Conservation (phyloP, 2,888 invertebrate species). For the Leucophenga montana region DNA sequence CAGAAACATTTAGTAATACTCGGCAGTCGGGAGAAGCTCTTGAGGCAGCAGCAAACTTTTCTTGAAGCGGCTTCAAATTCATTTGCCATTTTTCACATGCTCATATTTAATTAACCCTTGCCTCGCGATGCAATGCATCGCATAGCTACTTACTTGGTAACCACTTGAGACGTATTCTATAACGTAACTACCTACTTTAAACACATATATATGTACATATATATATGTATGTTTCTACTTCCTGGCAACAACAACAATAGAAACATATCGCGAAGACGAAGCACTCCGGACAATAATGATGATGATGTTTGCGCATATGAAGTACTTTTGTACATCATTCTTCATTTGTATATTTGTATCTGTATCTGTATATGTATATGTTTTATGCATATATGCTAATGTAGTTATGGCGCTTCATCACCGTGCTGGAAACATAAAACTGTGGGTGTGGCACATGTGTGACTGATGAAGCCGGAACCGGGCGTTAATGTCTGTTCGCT, state of each 20-base stretch:
- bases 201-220: no score
- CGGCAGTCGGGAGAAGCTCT: background rate
- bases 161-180: conserved; percentile 59
- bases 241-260: background rate
- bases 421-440: background rate
- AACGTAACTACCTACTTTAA: no score
- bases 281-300: no score
- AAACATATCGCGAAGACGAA: no score
- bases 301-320: background rate
- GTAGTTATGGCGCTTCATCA: background rate
- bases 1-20: conserved; percentile 21
- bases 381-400: conserved; percentile 43
- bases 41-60: background rate
- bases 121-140: conserved; percentile 21
- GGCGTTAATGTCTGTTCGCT: conserved; percentile 40
- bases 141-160: conserved; percentile 46
- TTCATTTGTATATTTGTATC: background rate
- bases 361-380: conserved; percentile 24
- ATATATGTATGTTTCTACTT: conserved; percentile 42
- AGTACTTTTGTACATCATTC: conserved; percentile 1
- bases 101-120: conserved; percentile 32
- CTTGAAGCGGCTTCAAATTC: conserved; percentile 2
- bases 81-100: conserved; percentile 22
- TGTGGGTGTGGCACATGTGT: conserved; percentile 14
- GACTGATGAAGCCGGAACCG: conserved; percentile 13